Base-by-base conservation (phyloP, 2,113 vertebrate genomes). In the Clarias batrachus region DNA sequence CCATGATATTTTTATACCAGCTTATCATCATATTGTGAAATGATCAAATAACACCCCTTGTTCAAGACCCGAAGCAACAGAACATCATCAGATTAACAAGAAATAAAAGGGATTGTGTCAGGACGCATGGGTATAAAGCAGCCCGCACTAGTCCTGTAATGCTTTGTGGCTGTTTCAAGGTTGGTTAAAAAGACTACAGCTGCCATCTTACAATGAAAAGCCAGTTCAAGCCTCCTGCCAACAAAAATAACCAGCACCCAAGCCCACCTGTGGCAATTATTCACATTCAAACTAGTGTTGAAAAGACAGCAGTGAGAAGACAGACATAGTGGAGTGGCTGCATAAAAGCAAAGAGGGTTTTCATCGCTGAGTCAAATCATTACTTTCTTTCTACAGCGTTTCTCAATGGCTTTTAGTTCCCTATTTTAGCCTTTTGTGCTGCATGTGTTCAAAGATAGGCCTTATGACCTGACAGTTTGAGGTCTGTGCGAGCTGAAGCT, bases 251-350 rank as follows among this genome's bases (percentile, higher is more conserved):
- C 73, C 87, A 89, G 87, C 66, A 81, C 78, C 82, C 81, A 83
- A 83, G 85, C 83, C 85, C 87, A 88, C 89, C 91, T 91, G 89
- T 90, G 86, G 59, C 89, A 86, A 88, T 87, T 89, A 87, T 86
- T 89, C 85, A 86, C 82, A 88, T 86, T 89, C 84, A 85, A 80
- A 80, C 79, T 66, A 87, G 65, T 56, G 57, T 41, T 48, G 76
- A 81, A 82, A 87, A 87, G 85, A 86, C 59, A 81, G 86, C 86
- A 76, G 59, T 79, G 82, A 86, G 70, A 56, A 87, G 66, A 85
- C 23, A 85, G 80, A 63, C 84, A 86, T 68, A 25, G 65, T 76
- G 68, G 85, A 66, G 54, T 84, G 74, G 66, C 81, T 85, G 66
- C 48, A 80, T 77, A 65, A 76, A 83, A 25, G 66, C 66, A 59